These are phyloP conservation scores for Listronotus oregonensis DNA, from an alignment of 1,140 invertebrate genomes.

Conservation along the genomic window DNA sequence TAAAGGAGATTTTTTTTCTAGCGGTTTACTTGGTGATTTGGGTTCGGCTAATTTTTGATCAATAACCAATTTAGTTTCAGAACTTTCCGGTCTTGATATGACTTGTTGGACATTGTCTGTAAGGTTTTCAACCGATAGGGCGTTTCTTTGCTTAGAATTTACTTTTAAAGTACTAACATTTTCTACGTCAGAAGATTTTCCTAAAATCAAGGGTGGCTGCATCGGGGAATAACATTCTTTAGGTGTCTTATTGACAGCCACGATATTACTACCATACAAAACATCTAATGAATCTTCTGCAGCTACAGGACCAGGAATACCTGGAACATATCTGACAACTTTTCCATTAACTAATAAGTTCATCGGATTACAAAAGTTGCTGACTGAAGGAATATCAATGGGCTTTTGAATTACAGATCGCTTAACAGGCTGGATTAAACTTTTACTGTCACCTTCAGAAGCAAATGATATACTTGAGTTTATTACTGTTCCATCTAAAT, in stretches of 20 bases:
- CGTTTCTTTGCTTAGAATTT: background rate
- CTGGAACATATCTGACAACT: slow-evolving; percentile 67
- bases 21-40: slow-evolving; percentile 7
- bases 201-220: slow-evolving; percentile 1
- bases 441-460: slow-evolving; percentile 2
- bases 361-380: slow-evolving; percentile 68
- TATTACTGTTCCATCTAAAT: background rate
- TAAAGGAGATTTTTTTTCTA: slow-evolving; percentile 5
- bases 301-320: slow-evolving; percentile 76
- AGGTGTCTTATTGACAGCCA: slow-evolving; percentile 13
- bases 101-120: background rate
- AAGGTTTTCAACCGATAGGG: slow-evolving; percentile 2
- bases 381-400: slow-evolving; percentile 14
- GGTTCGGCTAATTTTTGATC: slow-evolving; percentile 5
- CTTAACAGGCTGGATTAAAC: background rate
- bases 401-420: slow-evolving; percentile 9
- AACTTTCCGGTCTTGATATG: background rate
- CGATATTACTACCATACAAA: slow-evolving; percentile 34
- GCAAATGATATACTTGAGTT: slow-evolving; percentile 6
- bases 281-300: slow-evolving; percentile 44
- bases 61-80: background rate
- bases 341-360: slow-evolving; percentile 68
- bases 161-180: background rate
- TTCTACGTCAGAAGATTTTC: background rate
- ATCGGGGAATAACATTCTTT: slow-evolving; percentile 14